Percentiles rank a stretch among this genome's conserved stretches.
These are phyloP conservation scores for Cichladusa arquata DNA, from an alignment of 2,113 vertebrate species.

Conservation along the genomic window DNA sequence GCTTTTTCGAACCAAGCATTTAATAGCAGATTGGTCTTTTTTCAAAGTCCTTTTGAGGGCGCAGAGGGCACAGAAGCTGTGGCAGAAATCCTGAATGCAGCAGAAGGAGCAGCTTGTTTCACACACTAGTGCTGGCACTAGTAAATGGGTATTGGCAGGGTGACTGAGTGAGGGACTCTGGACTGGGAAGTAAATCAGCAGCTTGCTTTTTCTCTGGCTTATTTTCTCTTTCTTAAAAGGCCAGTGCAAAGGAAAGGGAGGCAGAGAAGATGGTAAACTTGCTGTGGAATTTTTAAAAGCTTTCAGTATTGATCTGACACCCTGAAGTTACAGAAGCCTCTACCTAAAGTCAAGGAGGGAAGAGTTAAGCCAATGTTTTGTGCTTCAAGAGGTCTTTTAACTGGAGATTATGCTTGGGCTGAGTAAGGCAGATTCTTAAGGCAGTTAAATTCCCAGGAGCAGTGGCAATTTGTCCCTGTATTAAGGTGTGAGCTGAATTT, in stretches of 20 bases:
- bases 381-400: not conserved
- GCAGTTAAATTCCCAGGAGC: not conserved
- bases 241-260: not conserved
- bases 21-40: slow-evolving; percentile 53
- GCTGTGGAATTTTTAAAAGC: not conserved
- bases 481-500: not conserved
- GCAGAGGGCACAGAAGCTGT: not conserved
- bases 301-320: not conserved
- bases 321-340: not conserved
- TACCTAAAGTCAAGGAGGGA: not conserved
- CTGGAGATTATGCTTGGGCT: not conserved
- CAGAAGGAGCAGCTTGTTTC: slow-evolving; percentile 56
- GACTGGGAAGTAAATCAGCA: slow-evolving; percentile 25
- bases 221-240: slow-evolving; percentile 12
- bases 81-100: slow-evolving; percentile 41
- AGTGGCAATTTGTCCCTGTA: accelerated
- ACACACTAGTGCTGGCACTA: slow-evolving; percentile 8
- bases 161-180: not conserved
- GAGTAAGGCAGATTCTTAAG: not conserved
- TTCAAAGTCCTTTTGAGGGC: slow-evolving; percentile 4
- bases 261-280: not conserved
- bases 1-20: not conserved
- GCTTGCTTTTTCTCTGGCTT: not conserved
- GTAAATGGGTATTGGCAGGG: slow-evolving; percentile 22
- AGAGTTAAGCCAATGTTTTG: not conserved